phyloP scores from a whole-genome alignment of 2,888 invertebrate genomes.

The Ophioninae sp. region DNA sequence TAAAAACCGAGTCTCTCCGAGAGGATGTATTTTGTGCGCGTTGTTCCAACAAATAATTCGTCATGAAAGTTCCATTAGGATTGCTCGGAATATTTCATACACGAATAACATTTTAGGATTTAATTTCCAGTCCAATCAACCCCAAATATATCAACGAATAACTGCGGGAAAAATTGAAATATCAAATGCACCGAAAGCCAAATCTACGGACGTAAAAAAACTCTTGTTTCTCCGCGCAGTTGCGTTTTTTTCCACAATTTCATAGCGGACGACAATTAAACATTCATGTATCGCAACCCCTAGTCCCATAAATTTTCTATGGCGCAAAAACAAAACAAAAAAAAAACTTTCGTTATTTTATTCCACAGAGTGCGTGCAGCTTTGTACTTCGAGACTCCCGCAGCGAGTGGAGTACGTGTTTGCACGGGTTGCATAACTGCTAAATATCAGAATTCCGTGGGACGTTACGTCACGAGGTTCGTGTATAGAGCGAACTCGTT shows the following conservation, averaged over 20 bases:
- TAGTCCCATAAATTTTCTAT: not conserved
- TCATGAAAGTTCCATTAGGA: not conserved
- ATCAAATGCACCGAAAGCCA: not conserved
- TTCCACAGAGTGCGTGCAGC: not conserved
- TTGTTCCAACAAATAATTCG: not conserved
- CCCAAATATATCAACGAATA: not conserved
- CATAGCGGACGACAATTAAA: not conserved
- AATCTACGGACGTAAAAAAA: not conserved
- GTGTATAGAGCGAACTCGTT: conserved; percentile 12
- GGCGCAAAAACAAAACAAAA: no score
- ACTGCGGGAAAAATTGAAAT: not conserved
- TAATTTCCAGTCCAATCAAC: not conserved
- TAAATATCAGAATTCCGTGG: conserved; percentile 40
- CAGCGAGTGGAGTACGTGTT: not conserved
- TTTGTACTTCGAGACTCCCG: not conserved
- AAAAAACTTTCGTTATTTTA: not conserved
- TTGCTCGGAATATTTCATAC: not conserved
- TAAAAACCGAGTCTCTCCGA: not conserved
- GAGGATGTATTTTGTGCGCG: not conserved
- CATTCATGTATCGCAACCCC: not conserved
- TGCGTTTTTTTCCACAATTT: not conserved
- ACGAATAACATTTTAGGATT: not conserved
- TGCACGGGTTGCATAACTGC: conserved; percentile 26
- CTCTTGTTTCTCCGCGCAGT: not conserved
- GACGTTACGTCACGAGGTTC: conserved; percentile 31